A percentile compares a stretch with the other conserved stretches of the same genome.
These are phyloP conservation scores for Enhydra lutris DNA, from an alignment of 2,113 vertebrate genomes.

Conservation along the genomic window DNA sequence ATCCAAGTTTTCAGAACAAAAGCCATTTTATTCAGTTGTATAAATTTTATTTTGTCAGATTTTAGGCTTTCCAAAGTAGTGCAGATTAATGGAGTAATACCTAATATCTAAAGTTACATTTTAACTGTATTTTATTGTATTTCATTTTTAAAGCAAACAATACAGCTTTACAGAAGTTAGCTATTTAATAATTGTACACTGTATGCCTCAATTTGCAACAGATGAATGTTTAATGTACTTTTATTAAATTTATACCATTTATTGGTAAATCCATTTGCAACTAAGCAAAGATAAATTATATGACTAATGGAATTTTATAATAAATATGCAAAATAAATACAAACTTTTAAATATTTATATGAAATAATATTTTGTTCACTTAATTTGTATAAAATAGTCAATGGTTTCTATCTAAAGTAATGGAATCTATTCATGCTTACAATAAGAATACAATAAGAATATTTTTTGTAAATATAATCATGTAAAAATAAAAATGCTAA, in stretches of 20 bases:
- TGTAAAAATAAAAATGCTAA: not conserved
- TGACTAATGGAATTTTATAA: not conserved
- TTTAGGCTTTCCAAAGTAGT: constrained; percentile 50
- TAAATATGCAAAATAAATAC: not conserved
- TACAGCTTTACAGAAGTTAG: constrained; percentile 73
- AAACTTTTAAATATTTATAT: not conserved
- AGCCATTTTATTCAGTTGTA: constrained; percentile 49
- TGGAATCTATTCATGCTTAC: not conserved
- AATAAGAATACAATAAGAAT: not conserved
- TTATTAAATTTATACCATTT: constrained; percentile 48
- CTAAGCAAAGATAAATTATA: not conserved
- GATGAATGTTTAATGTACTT: constrained; percentile 48
- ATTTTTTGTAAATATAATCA: not conserved
- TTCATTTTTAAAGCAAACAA: constrained; percentile 66
- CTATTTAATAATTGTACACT: constrained; percentile 67
- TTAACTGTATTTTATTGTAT: constrained; percentile 74
- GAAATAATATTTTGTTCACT: not conserved
- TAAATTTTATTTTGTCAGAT: constrained; percentile 68
- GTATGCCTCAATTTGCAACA: constrained; percentile 67
- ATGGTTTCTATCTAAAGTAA: not conserved
- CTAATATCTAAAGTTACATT: constrained; percentile 75
- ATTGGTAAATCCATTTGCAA: constrained; percentile 48
- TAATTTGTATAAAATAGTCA: not conserved
- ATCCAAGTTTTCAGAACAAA: not conserved
- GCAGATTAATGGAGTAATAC: constrained; percentile 67